These are phyloP conservation scores for Apotomis turbidana DNA, from an alignment of 2,888 invertebrate genomes.

Conservation along the genomic window DNA sequence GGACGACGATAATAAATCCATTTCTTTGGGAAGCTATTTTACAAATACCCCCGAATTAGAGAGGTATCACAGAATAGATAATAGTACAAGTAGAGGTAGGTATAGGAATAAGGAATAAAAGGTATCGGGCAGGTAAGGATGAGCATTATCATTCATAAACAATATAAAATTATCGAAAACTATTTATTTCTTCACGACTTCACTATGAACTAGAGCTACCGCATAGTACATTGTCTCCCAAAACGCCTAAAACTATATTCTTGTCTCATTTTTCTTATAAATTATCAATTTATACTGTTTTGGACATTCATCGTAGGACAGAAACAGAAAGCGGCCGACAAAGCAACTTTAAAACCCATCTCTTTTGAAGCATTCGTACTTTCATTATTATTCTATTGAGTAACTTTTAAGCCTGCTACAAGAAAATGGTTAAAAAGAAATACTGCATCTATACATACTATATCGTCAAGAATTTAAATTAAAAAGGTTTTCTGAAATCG, in stretches of 20 bases:
- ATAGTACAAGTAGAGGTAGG: no score
- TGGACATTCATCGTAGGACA: constrained; percentile 10
- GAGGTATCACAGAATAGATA: no score
- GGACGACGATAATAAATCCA: no score
- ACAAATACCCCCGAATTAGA: no score
- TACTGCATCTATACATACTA: not conserved
- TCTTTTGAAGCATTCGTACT: not conserved
- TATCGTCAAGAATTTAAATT: not conserved
- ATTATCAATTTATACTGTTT: constrained; percentile 50
- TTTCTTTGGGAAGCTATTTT: no score
- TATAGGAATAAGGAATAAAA: no score
- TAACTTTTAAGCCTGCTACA: not conserved
- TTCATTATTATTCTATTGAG: not conserved
- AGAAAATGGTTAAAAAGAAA: not conserved
- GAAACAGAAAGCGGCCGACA: constrained; percentile 7
- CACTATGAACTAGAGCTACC: constrained; percentile 47
- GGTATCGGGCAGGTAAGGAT: not conserved
- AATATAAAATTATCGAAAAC: constrained; percentile 60
- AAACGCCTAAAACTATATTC: constrained; percentile 51
- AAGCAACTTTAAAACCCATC: constrained; percentile 8
- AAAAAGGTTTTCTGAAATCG: not conserved
- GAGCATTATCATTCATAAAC: constrained; percentile 29
- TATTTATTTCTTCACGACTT: constrained; percentile 67
- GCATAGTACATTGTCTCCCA: constrained; percentile 47
- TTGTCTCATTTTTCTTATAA: constrained; percentile 47